Evolutionary conservation across 1,140 invertebrate species (phyloP).

Genomic region (Lepidurus couesii): DNA sequence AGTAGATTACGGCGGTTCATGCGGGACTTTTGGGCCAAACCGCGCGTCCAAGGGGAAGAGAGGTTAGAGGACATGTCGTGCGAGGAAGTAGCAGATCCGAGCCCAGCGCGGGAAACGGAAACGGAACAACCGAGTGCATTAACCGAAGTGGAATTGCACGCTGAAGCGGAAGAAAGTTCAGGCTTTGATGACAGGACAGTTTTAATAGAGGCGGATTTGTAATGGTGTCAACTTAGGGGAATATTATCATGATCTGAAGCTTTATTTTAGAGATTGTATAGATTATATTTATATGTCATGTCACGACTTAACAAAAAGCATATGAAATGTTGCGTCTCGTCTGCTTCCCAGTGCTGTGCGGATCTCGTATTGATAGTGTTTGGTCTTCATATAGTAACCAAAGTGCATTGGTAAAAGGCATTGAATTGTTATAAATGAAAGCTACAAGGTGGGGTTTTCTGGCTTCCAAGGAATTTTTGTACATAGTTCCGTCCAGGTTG

Average conservation of each 20-base stretch:
- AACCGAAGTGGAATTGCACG: neutral
- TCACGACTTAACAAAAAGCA: neutral
- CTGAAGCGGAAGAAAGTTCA: neutral
- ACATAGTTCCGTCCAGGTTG: conserved; percentile 14
- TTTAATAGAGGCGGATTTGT: neutral
- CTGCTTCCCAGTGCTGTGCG: conserved; percentile 4
- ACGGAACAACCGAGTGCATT: neutral
- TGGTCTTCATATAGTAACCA: neutral
- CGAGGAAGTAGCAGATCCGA: neutral
- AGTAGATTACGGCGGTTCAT: neutral
- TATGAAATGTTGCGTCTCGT: neutral
- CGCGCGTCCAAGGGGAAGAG: neutral
- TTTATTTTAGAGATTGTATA: neutral
- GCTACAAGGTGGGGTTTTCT: neutral
- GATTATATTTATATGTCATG: neutral
- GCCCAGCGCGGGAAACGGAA: neutral
- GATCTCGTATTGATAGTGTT: neutral
- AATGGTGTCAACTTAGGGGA: neutral
- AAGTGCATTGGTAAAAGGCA: neutral
- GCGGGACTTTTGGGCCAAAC: conserved; percentile 7
- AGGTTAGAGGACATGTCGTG: neutral
- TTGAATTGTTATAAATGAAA: neutral
- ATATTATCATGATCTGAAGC: neutral
- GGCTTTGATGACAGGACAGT: neutral
- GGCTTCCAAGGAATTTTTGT: neutral